Evolutionary conservation across 1,140 invertebrate genomes (phyloP).

Genomic region (Hycleus phaleratus): DNA sequence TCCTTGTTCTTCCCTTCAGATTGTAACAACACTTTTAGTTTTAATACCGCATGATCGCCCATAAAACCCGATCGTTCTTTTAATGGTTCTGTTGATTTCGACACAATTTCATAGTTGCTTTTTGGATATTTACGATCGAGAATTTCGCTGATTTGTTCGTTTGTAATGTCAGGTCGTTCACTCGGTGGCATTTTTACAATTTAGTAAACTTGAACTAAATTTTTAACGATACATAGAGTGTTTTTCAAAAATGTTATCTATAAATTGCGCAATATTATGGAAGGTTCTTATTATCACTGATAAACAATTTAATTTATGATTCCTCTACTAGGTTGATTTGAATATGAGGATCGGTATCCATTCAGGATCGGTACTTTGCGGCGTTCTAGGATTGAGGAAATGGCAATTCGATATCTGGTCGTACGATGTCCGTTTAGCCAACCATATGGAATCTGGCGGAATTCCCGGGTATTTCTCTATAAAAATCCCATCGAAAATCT

Average conservation of each 20-base stretch:
- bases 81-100: neutral
- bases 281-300: neutral
- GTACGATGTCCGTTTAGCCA: conserved; percentile 95
- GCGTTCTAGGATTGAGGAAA: conserved; percentile 85
- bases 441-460: conserved; percentile 93
- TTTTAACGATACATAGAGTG: neutral
- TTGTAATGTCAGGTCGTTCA: no score
- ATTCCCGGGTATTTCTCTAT: conserved; percentile 67
- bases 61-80: conserved; percentile 16
- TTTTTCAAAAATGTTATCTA: neutral
- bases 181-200: no score
- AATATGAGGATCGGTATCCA: conserved; percentile 96
- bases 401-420: conserved; percentile 99
- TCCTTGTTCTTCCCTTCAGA: conserved; percentile 1
- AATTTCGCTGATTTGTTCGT: no score
- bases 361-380: conserved; percentile 88
- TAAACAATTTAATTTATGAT: conserved; percentile 22
- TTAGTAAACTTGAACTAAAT: neutral
- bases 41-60: conserved; percentile 18
- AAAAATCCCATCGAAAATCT: neutral
- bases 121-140: neutral
- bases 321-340: conserved; percentile 62
- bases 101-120: neutral
- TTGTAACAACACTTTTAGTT: neutral
- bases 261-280: neutral